Percentiles rank a stretch among this genome's conserved stretches.
Evolutionary conservation across 2,797 vertebrate genomes (phyloP).

Genomic region (Eurystomus glaucurus): DNA sequence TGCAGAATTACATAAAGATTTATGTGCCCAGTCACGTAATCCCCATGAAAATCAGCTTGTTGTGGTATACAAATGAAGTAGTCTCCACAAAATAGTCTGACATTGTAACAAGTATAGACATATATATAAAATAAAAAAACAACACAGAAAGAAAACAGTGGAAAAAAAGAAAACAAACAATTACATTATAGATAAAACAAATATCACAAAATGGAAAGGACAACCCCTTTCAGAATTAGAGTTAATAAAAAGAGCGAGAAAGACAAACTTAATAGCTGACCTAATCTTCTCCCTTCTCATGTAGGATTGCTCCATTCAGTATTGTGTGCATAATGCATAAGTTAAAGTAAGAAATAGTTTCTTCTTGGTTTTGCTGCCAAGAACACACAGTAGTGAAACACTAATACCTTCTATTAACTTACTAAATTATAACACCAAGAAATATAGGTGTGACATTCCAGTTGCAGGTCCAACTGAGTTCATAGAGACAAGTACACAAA

Average conservation of each 20-base stretch:
- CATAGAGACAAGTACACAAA: constrained; percentile 51
- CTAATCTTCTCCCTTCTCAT: background rate
- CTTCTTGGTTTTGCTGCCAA: background rate
- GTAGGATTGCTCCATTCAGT: background rate
- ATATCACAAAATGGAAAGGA: background rate
- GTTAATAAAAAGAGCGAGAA: background rate
- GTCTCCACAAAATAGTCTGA: constrained; percentile 18
- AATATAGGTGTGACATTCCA: background rate
- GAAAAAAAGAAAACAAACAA: background rate
- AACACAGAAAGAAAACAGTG: background rate
- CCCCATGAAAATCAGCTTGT: constrained; percentile 59
- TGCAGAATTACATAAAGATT: constrained; percentile 61
- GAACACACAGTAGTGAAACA: background rate
- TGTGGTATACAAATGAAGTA: constrained; percentile 52
- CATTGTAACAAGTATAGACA: background rate
- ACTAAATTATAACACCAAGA: constrained; percentile 1
- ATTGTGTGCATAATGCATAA: background rate
- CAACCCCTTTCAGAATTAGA: background rate
- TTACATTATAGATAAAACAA: background rate
- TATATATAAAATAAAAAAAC: background rate
- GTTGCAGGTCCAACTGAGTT: constrained; percentile 42
- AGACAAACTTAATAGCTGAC: background rate
- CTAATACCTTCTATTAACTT: constrained; percentile 28
- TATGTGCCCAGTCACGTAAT: constrained; percentile 7
- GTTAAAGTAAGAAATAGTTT: background rate